These are phyloP conservation scores for Melikaiella ostensackeni DNA, from an alignment of 2,888 invertebrate species.

Conservation along the genomic window DNA sequence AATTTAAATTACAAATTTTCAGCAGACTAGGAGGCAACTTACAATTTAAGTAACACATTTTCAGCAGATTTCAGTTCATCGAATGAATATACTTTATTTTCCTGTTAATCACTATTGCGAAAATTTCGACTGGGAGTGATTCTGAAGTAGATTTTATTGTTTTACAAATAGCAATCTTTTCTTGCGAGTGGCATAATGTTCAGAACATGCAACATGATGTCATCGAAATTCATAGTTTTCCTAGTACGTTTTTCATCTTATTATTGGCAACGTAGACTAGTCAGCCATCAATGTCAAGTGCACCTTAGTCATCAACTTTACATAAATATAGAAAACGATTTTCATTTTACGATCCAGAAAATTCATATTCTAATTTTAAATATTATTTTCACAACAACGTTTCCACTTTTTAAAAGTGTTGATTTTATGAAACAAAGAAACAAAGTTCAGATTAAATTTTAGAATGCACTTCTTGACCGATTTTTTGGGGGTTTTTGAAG, in stretches of 20 bases:
- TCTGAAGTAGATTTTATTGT: not conserved
- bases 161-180: not conserved
- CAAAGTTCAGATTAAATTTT: too few relatives aligned
- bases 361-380: not conserved
- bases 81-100: not conserved
- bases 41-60: too few relatives aligned
- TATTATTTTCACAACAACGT: conserved; percentile 41
- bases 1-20: too few relatives aligned
- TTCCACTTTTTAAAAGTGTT: too few relatives aligned
- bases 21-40: too few relatives aligned
- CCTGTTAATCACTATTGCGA: not conserved
- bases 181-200: not conserved
- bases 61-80: too few relatives aligned
- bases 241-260: not conserved
- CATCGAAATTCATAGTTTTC: conserved; percentile 19
- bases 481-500: too few relatives aligned
- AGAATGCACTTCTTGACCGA: too few relatives aligned
- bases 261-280: not conserved
- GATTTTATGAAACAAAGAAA: too few relatives aligned
- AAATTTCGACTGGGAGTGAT: not conserved
- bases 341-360: not conserved
- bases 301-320: conserved; percentile 1
- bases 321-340: not conserved
- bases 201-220: not conserved
- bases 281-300: conserved; percentile 8